A percentile compares a stretch with the other conserved stretches of the same genome.
Evolutionary conservation across 2,113 vertebrate species (phyloP).

Genomic region (Terrapene triunguis): DNA sequence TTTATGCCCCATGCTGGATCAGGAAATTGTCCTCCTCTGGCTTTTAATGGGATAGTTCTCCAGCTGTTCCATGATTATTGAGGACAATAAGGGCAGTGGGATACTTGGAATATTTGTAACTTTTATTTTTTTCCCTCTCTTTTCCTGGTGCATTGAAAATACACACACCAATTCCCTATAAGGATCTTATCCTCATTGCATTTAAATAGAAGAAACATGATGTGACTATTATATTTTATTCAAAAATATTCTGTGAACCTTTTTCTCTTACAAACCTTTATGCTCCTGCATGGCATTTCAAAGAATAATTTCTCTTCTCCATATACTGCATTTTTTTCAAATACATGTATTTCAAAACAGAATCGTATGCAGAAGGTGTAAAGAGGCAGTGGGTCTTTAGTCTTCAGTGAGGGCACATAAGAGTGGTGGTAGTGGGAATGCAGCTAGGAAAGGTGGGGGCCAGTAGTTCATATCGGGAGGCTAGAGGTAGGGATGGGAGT

Average conservation of each 20-base stretch:
- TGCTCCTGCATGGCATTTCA: neutral
- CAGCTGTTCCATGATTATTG: slow-evolving; percentile 70
- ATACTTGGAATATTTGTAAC: slow-evolving; percentile 45
- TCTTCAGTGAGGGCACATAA: neutral
- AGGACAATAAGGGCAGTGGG: slow-evolving; percentile 57
- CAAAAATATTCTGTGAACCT: neutral
- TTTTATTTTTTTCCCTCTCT: neutral
- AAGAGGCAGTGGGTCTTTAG: neutral
- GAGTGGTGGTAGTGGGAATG: neutral
- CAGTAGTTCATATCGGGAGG: neutral
- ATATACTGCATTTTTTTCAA: neutral
- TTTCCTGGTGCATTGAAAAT: slow-evolving; percentile 34
- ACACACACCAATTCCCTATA: neutral
- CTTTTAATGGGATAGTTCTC: slow-evolving; percentile 56
- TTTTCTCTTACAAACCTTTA: neutral
- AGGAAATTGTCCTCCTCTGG: slow-evolving; percentile 54
- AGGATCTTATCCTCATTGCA: neutral
- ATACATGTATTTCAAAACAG: neutral
- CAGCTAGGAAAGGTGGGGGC: neutral
- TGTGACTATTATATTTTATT: neutral
- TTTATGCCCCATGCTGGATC: slow-evolving; percentile 39
- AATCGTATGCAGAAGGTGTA: neutral
- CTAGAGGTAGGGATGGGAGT: neutral
- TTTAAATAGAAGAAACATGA: neutral
- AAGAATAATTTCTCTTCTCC: neutral